phyloP scores from a whole-genome alignment of 37 sponge, comb jelly and placozoan genomes.

The Tethya wilhelma region DNA sequence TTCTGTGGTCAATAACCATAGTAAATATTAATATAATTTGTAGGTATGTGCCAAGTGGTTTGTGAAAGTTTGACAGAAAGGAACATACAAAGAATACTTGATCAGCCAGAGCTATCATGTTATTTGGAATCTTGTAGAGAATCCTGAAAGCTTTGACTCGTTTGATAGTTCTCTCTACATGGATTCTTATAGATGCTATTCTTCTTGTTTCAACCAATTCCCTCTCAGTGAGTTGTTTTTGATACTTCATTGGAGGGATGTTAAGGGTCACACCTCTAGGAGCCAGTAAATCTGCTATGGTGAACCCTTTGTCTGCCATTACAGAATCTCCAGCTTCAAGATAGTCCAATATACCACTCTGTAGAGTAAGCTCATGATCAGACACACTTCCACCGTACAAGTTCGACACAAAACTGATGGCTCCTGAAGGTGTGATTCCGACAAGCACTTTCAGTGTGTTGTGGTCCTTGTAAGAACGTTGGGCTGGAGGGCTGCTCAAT shows the following conservation, averaged over 20 bases:
- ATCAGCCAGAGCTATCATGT: slow-evolving; percentile 31
- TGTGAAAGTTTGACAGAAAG: slow-evolving; percentile 47
- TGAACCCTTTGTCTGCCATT: no score
- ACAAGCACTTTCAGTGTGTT: no score
- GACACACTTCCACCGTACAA: slow-evolving; percentile 46
- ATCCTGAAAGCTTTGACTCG: slow-evolving; percentile 50
- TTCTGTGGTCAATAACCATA: not conserved
- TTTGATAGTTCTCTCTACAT: slow-evolving; percentile 57
- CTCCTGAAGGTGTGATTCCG: no score
- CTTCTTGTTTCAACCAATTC: slow-evolving; percentile 38
- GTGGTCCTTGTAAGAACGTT: slow-evolving; percentile 44
- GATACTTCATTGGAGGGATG: no score
- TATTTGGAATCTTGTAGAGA: slow-evolving; percentile 34
- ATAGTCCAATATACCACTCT: no score
- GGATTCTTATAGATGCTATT: slow-evolving; percentile 58
- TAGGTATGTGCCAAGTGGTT: slow-evolving; percentile 20
- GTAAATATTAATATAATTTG: not conserved
- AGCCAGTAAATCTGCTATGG: slow-evolving; percentile 55
- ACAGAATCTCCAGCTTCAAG: slow-evolving; percentile 51
- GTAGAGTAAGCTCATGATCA: slow-evolving; percentile 53
- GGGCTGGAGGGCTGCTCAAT: slow-evolving; percentile 47
- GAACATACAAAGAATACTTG: slow-evolving; percentile 60
- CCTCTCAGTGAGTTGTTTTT: slow-evolving; percentile 26
- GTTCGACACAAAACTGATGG: slow-evolving; percentile 41
- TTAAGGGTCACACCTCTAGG: slow-evolving; percentile 42